These are phyloP conservation scores for Picus viridis DNA, from an alignment of 2,797 vertebrate genomes.

Conservation along the genomic window DNA sequence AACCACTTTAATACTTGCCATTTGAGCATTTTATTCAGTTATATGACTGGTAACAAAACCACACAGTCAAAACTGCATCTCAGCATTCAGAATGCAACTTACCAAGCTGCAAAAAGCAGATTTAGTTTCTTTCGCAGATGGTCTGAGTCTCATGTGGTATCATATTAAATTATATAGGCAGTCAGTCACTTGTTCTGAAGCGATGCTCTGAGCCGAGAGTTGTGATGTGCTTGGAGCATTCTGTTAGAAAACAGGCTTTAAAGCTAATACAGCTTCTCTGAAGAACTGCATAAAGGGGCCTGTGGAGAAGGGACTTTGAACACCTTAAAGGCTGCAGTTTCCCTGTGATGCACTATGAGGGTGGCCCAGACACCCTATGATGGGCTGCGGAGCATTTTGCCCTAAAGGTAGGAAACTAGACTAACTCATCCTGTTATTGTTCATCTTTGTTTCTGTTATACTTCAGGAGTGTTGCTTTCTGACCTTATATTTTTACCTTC, in stretches of 20 bases:
- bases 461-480: neutral
- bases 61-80: slow-evolving; percentile 36
- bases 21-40: slow-evolving; percentile 26
- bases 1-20: neutral
- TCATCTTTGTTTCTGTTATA: slow-evolving; percentile 1
- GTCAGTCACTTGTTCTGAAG: slow-evolving; percentile 76
- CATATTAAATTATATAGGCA: slow-evolving; percentile 90
- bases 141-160: slow-evolving; percentile 80
- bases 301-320: slow-evolving; percentile 14
- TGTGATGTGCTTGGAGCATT: slow-evolving; percentile 70
- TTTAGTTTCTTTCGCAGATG: slow-evolving; percentile 85
- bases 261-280: slow-evolving; percentile 54
- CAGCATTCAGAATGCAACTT: slow-evolving; percentile 51
- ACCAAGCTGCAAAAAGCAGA: slow-evolving; percentile 73
- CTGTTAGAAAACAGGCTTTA: slow-evolving; percentile 54
- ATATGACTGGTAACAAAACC: slow-evolving; percentile 30
- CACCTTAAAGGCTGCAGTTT: slow-evolving; percentile 1
- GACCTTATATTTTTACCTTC: neutral
- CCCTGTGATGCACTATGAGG: slow-evolving; percentile 74
- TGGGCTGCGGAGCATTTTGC: slow-evolving; percentile 92
- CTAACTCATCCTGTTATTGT: neutral
- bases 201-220: slow-evolving; percentile 69
- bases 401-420: slow-evolving; percentile 85
- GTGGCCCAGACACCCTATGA: slow-evolving; percentile 75
- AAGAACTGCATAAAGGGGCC: slow-evolving; percentile 31